Conservation (phyloP, 2,888 invertebrate species). For the Dione vanillae region DNA sequence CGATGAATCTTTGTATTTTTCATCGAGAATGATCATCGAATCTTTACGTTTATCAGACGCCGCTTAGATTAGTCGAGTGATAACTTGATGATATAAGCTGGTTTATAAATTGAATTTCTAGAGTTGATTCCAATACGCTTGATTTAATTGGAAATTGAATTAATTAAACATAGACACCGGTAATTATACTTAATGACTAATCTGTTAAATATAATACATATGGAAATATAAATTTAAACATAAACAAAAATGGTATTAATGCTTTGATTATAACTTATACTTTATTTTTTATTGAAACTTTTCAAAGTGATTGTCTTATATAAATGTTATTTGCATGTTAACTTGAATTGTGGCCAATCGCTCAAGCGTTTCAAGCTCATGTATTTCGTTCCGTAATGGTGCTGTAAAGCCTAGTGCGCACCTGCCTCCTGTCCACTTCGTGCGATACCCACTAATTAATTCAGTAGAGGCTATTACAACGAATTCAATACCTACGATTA, state of each 20-base stretch:
- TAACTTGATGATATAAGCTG: slow-evolving; percentile 80
- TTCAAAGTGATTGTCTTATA: slow-evolving; percentile 25
- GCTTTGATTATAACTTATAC: no score
- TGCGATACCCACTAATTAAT: slow-evolving; percentile 74
- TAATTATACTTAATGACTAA: slow-evolving; percentile 61
- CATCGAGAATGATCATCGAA: slow-evolving; percentile 75
- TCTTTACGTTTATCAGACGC: slow-evolving; percentile 78
- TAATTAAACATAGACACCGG: slow-evolving; percentile 68
- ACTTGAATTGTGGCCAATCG: slow-evolving; percentile 59
- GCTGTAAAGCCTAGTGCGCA: slow-evolving; percentile 72
- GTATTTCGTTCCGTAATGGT: slow-evolving; percentile 67
- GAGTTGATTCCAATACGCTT: slow-evolving; percentile 77
- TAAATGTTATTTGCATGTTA: slow-evolving; percentile 26
- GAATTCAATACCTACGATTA: slow-evolving; percentile 68
- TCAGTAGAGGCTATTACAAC: slow-evolving; percentile 68
- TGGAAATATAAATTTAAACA: slow-evolving; percentile 45
- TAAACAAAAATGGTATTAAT: not conserved
- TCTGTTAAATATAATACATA: slow-evolving; percentile 62
- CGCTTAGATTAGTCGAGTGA: slow-evolving; percentile 81
- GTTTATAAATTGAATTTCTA: slow-evolving; percentile 81
- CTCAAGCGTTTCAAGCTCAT: slow-evolving; percentile 63
- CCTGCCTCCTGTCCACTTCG: slow-evolving; percentile 62
- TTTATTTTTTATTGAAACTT: not conserved
- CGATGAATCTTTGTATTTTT: slow-evolving; percentile 81
- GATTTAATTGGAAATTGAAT: slow-evolving; percentile 78